Base-by-base conservation (phyloP, 2,888 invertebrate genomes). In the Melinopterus prodromus region DNA sequence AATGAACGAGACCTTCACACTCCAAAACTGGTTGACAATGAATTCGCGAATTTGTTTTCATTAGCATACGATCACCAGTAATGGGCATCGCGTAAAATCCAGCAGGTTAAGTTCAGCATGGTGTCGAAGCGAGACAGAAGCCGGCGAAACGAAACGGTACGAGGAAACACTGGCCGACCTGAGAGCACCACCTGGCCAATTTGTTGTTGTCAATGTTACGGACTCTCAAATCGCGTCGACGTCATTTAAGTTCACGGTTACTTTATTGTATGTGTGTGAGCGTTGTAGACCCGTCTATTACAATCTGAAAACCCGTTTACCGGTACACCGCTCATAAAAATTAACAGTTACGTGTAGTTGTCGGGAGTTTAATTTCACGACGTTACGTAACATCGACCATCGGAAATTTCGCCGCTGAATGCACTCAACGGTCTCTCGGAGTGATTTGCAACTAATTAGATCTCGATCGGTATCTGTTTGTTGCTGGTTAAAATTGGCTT, bases 1-100 rank as follows among this genome's bases (percentile, higher is more conserved):
- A 53, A 53, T 53, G 74, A 74, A n/a, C 74, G 74, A 74, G 74
- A 74, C 74, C 74, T 74, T 74, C 74, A 74, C 36, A 74, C 35
- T 35, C 74, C 74, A 74, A 74, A 74, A 74, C 36, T 35, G 37
- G 74, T 74, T 74, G 74, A 37, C 74, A 74, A 74, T 74, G 74
- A 74, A 74, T 35, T n/a, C 36, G 74, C 74, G 74, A 74, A 36
- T 74, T 35, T 74, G 37, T 36, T 74, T 35, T 74, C 37, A 35
- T 74, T 74, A 36, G 74, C 35, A 74, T 37, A 74, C 53, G 53
- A 53, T 53, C 53, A 12, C 53, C 53, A 53, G 53, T 53, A 9
- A 53, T 9, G 7, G 38, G 7, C 53, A 53, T 53, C 53, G 53
- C 53, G 53, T 53, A 53, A 53, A 53, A 53, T 53, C 12, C 53